phyloP scores from a whole-genome alignment of 2,888 invertebrate genomes.

The Noctua janthe region DNA sequence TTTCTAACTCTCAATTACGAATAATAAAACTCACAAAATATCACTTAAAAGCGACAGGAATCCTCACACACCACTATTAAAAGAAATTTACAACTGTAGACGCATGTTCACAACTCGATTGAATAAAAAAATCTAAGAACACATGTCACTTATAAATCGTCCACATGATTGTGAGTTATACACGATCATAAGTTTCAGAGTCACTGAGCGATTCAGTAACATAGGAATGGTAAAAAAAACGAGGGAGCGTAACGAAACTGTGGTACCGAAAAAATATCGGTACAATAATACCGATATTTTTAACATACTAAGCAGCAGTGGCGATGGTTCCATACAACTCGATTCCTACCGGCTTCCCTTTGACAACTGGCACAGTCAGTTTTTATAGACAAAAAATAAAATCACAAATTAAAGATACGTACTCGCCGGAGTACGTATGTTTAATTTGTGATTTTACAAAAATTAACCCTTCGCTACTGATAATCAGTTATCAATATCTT shows the following conservation, averaged over 20 bases:
- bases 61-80: slow-evolving; percentile 8
- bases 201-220: slow-evolving; percentile 22
- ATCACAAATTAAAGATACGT: no score
- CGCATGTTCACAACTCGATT: slow-evolving; percentile 20
- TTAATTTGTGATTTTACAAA: no score
- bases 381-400: no score
- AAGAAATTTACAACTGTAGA: slow-evolving; percentile 31
- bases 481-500: not conserved
- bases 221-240: slow-evolving; percentile 7
- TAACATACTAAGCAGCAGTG: no score
- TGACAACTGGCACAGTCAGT: no score
- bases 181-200: slow-evolving; percentile 31
- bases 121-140: slow-evolving; percentile 35
- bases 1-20: not conserved
- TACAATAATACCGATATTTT: not conserved
- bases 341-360: no score
- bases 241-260: not conserved
- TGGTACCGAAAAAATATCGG: not conserved
- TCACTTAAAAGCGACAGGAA: not conserved
- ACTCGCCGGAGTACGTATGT: no score
- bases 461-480: no score
- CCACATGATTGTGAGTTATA: slow-evolving; percentile 32
- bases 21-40: slow-evolving; percentile 22
- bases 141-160: slow-evolving; percentile 41
- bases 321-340: no score